These are phyloP conservation scores for Bucorvus abyssinicus DNA, from an alignment of 2,797 vertebrate genomes.

Conservation along the genomic window DNA sequence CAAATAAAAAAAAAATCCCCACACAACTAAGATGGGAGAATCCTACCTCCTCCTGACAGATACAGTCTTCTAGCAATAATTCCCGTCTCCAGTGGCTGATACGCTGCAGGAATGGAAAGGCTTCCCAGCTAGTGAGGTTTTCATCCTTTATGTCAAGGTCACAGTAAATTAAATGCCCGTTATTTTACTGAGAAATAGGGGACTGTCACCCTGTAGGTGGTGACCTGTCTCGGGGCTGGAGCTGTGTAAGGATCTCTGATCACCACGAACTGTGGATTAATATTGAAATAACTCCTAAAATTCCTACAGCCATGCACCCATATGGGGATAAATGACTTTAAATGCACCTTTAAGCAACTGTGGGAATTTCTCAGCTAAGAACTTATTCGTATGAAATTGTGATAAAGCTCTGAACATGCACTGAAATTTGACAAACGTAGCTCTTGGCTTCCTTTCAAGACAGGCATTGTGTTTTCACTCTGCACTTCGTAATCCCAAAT, in stretches of 20 bases:
- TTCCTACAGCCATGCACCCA: background rate
- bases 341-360: background rate
- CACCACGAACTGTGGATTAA: background rate
- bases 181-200: background rate
- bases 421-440: background rate
- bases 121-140: background rate
- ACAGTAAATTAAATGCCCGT: background rate
- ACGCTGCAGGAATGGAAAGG: background rate
- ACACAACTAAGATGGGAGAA: background rate
- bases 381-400: background rate
- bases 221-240: background rate
- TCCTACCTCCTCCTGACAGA: background rate
- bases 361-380: background rate
- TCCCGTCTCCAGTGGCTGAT: background rate
- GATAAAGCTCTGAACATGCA: conserved; percentile 8
- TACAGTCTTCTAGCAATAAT: background rate
- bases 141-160: background rate
- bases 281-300: background rate
- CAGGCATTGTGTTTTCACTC: background rate
- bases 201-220: background rate
- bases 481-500: background rate
- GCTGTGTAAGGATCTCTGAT: background rate
- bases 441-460: conserved; percentile 33
- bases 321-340: background rate
- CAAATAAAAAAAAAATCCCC: background rate